A percentile compares a stretch with the other conserved stretches of the same genome.
Conservation (phyloP, 2,888 invertebrate species). For the Drosophila peninsularis region DNA sequence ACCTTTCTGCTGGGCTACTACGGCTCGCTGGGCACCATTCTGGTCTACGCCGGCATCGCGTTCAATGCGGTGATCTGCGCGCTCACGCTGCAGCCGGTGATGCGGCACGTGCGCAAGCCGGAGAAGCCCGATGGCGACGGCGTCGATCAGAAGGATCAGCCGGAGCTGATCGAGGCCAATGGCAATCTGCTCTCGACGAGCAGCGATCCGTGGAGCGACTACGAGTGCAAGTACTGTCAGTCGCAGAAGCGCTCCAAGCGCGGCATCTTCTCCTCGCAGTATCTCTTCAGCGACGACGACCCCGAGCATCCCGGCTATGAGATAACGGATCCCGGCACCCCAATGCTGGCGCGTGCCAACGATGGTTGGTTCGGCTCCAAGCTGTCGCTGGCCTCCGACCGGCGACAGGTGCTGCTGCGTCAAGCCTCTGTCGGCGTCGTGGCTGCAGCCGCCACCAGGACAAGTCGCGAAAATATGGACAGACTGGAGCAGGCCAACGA, state of each 20-base stretch:
- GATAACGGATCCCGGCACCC: conserved; percentile 88
- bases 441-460: conserved; percentile 25
- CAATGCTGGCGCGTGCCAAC: conserved; percentile 87
- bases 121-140: conserved; percentile 18
- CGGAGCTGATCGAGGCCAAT: conserved; percentile 60
- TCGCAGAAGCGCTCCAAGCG: conserved; percentile 73
- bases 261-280: conserved; percentile 82
- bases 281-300: conserved; percentile 86
- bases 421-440: conserved; percentile 50
- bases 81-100: conserved; percentile 89
- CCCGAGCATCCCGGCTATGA: conserved; percentile 88
- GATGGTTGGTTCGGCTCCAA: conserved; percentile 84
- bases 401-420: conserved; percentile 62
- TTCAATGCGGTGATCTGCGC: conserved; percentile 89
- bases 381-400: conserved; percentile 77
- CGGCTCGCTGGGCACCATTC: conserved; percentile 88
- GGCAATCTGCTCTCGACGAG: conserved; percentile 58
- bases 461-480: conserved; percentile 62
- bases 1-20: conserved; percentile 87
- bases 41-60: conserved; percentile 88
- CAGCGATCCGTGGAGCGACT: conserved; percentile 63
- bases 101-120: conserved; percentile 88
- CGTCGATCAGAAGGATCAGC: conserved; percentile 26
- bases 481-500: conserved; percentile 40
- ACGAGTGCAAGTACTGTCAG: conserved; percentile 82